phyloP scores from a whole-genome alignment of 2,888 invertebrate species.

The Zygogramma bicolorata region DNA sequence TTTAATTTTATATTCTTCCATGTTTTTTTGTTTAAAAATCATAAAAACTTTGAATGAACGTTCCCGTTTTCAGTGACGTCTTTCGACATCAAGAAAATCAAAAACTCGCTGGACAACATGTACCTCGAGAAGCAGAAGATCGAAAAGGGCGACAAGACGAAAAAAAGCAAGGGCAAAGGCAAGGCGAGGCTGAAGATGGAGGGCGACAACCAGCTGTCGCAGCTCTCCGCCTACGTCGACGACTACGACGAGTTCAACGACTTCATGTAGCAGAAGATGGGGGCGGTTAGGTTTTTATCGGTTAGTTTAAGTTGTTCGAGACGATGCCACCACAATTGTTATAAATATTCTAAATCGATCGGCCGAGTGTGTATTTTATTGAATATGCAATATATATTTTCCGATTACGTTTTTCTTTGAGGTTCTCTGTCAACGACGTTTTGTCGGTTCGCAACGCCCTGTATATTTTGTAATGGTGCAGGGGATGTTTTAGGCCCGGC shows the following conservation, averaged over 20 bases:
- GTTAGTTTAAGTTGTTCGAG: not conserved
- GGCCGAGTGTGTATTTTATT: not conserved
- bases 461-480: not conserved
- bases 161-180: slow-evolving; percentile 82
- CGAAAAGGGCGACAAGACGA: slow-evolving; percentile 84
- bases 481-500: not conserved
- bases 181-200: slow-evolving; percentile 85
- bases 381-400: not conserved
- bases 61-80: too few relatives aligned
- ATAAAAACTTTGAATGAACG: too few relatives aligned
- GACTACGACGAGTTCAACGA: slow-evolving; percentile 73
- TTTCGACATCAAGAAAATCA: slow-evolving; percentile 86
- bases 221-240: slow-evolving; percentile 75
- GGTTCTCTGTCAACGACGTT: not conserved
- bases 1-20: too few relatives aligned
- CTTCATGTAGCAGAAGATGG: slow-evolving; percentile 76
- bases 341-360: slow-evolving; percentile 9
- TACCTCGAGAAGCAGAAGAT: slow-evolving; percentile 89
- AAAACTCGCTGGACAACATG: slow-evolving; percentile 84
- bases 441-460: not conserved
- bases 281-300: not conserved
- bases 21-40: too few relatives aligned
- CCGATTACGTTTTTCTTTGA: not conserved
- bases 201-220: slow-evolving; percentile 75
- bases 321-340: not conserved